Conservation (phyloP, 2,888 invertebrate genomes). For the Ptychoptera contaminata region DNA sequence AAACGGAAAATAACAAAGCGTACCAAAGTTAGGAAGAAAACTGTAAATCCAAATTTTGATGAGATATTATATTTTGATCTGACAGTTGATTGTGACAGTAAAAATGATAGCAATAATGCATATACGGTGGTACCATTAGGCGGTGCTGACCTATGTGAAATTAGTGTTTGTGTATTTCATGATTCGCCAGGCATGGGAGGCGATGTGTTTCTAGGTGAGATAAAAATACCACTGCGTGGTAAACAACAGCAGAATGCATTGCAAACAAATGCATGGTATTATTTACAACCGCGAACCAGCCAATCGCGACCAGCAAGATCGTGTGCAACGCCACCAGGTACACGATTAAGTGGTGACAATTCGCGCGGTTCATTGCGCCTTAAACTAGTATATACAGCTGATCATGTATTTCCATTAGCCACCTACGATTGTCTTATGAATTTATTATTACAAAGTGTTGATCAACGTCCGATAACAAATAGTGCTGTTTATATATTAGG, state of each 20-base stretch:
- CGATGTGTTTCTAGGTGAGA: slow-evolving; percentile 78
- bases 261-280: slow-evolving; percentile 58
- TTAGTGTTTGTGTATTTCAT: slow-evolving; percentile 75
- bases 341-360: slow-evolving; percentile 42
- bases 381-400: slow-evolving; percentile 74
- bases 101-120: slow-evolving; percentile 26
- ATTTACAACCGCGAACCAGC: slow-evolving; percentile 51
- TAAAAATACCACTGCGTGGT: slow-evolving; percentile 61
- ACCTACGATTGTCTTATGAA: slow-evolving; percentile 65
- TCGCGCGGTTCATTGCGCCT: slow-evolving; percentile 70
- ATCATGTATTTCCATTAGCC: slow-evolving; percentile 72
- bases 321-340: slow-evolving; percentile 60
- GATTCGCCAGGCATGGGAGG: slow-evolving; percentile 61
- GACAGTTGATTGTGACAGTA: slow-evolving; percentile 40
- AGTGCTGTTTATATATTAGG: slow-evolving; percentile 68
- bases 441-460: slow-evolving; percentile 46
- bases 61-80: slow-evolving; percentile 70
- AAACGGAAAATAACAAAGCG: slow-evolving; percentile 62
- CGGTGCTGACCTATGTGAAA: slow-evolving; percentile 60
- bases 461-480: slow-evolving; percentile 50
- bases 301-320: slow-evolving; percentile 41
- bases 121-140: slow-evolving; percentile 40
- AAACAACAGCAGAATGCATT: slow-evolving; percentile 42
- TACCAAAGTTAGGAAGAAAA: slow-evolving; percentile 80
- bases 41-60: slow-evolving; percentile 75